phyloP scores from a whole-genome alignment of 2,888 invertebrate species.

The Dichetophora obliterata region DNA sequence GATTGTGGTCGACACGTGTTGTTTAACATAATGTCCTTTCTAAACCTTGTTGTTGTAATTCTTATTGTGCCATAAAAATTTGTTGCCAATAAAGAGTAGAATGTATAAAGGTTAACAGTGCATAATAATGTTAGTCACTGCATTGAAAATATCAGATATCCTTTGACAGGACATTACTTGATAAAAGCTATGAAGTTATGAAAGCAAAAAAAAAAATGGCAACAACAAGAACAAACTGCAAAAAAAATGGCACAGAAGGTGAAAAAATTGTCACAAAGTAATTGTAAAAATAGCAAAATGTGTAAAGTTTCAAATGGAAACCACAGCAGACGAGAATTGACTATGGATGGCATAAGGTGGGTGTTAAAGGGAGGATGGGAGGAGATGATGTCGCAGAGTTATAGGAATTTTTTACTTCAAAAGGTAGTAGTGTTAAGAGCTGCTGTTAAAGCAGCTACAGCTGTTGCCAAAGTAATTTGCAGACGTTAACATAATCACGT shows the following conservation, averaged over 20 bases:
- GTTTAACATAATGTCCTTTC: too few species aligned
- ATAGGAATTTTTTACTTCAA: too few species aligned
- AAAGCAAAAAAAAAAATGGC: neutral
- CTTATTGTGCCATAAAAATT: too few species aligned
- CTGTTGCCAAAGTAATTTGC: conserved; percentile 1
- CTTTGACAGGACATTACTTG: conserved; percentile 28
- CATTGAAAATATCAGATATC: conserved; percentile 26
- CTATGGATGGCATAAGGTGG: too few species aligned
- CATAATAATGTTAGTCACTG: conserved; percentile 9
- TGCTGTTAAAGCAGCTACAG: neutral
- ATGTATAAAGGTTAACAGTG: conserved; percentile 21
- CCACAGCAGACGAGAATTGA: neutral
- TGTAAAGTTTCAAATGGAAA: conserved; percentile 1
- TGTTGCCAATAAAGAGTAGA: too few species aligned
- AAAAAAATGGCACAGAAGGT: neutral
- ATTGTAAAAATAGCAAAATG: conserved; percentile 5
- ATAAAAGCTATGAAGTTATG: conserved; percentile 14
- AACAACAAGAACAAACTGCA: neutral
- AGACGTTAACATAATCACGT: conserved; percentile 8
- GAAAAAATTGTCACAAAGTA: conserved; percentile 2
- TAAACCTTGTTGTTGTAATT: too few species aligned
- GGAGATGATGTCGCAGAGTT: neutral
- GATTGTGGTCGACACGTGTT: too few species aligned
- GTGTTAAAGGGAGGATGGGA: too few species aligned
- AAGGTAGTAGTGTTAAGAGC: neutral